These are phyloP conservation scores for Ptilonorhynchus violaceus DNA, from an alignment of 2,113 vertebrate genomes.

Conservation along the genomic window DNA sequence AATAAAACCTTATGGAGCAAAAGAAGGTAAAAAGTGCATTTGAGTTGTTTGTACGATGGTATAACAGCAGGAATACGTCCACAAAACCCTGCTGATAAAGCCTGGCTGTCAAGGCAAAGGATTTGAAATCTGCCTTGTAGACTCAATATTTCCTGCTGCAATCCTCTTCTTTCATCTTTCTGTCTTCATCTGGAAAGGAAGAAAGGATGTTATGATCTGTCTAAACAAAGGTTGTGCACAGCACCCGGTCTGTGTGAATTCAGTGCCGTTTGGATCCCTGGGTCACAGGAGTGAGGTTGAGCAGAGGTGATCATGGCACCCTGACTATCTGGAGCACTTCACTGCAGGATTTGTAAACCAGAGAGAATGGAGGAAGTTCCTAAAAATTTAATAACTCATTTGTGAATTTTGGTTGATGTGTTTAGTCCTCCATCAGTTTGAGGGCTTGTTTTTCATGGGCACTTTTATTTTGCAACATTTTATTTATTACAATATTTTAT, in stretches of 20 bases:
- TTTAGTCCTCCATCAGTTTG: not conserved
- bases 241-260: not conserved
- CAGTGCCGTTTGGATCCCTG: rapidly evolving
- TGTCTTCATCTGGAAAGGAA: not conserved
- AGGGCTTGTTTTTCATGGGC: not conserved
- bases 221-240: not conserved
- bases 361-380: not conserved
- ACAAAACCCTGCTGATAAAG: not conserved
- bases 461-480: not conserved
- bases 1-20: not conserved
- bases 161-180: not conserved
- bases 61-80: not conserved
- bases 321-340: not conserved
- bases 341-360: not conserved
- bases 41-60: not conserved
- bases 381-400: not conserved
- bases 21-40: not conserved
- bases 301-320: not conserved
- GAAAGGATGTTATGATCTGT: not conserved
- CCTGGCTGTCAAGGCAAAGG: not conserved
- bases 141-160: not conserved
- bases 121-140: not conserved
- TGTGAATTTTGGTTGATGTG: not conserved
- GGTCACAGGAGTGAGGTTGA: not conserved
- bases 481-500: too few relatives aligned